Evolutionary conservation across 1,140 invertebrate species (phyloP).

Genomic region (Drosophila lini): DNA sequence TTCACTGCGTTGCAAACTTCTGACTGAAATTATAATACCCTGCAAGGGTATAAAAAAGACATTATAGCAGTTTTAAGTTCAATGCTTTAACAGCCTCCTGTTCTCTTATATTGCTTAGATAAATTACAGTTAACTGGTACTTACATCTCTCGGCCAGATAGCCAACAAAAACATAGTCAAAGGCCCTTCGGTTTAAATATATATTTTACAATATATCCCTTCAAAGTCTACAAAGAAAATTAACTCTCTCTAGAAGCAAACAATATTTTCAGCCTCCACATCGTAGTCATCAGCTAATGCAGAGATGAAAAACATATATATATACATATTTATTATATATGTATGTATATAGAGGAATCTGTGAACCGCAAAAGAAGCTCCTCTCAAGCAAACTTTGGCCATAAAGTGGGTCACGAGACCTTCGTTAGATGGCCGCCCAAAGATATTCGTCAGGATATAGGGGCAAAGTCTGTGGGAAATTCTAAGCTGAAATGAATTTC

Average conservation of each 20-base stretch:
- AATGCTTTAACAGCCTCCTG: too few relatives aligned
- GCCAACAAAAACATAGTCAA: background rate
- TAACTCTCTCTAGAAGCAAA: background rate
- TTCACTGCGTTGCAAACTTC: too few relatives aligned
- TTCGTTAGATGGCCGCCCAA: slow-evolving; percentile 28
- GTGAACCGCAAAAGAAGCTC: slow-evolving; percentile 8
- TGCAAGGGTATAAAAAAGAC: too few relatives aligned
- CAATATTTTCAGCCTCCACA: background rate
- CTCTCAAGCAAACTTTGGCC: slow-evolving; percentile 3
- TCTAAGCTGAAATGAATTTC: slow-evolving; percentile 14
- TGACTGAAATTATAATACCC: too few relatives aligned
- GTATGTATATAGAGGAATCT: background rate
- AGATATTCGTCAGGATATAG: slow-evolving; percentile 12
- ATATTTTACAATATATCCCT: too few relatives aligned
- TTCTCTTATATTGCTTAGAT: too few relatives aligned
- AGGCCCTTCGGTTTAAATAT: too few relatives aligned
- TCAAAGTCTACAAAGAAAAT: background rate
- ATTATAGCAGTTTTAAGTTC: too few relatives aligned
- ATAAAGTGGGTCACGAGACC: slow-evolving; percentile 41
- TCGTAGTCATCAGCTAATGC: slow-evolving; percentile 4
- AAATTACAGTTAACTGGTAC: background rate
- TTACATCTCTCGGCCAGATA: background rate
- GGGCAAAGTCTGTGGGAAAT: background rate
- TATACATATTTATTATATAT: too few relatives aligned
- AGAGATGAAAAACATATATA: slow-evolving; percentile 4